A percentile compares a stretch with the other conserved stretches of the same genome.
These are phyloP conservation scores for Lindbergichthys nudifrons DNA, from an alignment of 2,797 vertebrate species.

Conservation along the genomic window DNA sequence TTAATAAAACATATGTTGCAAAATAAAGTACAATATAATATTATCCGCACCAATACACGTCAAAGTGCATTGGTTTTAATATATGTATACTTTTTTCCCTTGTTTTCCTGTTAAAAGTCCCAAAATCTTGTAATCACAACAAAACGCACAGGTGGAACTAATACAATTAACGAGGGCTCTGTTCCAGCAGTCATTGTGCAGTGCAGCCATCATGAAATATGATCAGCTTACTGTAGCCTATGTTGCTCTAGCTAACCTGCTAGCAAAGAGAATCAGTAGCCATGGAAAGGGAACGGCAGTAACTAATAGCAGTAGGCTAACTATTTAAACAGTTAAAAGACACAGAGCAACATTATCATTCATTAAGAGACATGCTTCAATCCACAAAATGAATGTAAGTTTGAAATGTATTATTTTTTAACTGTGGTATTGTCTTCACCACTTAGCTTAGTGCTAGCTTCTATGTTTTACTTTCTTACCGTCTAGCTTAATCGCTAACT, in stretches of 20 bases:
- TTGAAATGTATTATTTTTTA: background rate
- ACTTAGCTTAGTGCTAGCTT: background rate
- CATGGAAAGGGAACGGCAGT: no score
- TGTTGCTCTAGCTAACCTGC: background rate
- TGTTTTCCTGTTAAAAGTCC: background rate
- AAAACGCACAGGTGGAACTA: background rate
- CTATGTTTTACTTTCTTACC: no score
- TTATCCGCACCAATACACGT: no score
- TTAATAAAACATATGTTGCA: no score
- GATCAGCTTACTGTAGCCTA: no score
- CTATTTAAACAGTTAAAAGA: no score
- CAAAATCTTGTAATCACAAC: background rate
- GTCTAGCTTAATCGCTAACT: background rate
- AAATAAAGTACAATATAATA: no score
- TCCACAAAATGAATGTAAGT: no score
- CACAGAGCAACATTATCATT: no score
- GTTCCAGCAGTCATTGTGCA: background rate
- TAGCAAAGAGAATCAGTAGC: background rate
- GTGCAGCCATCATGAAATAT: background rate
- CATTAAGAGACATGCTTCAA: no score
- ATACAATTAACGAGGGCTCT: background rate
- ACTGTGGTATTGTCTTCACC: background rate
- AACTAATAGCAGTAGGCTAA: no score
- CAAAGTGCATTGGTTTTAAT: no score
- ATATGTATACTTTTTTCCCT: background rate